phyloP scores from a whole-genome alignment of 2,888 invertebrate genomes.

The Spilosoma lubricipeda region DNA sequence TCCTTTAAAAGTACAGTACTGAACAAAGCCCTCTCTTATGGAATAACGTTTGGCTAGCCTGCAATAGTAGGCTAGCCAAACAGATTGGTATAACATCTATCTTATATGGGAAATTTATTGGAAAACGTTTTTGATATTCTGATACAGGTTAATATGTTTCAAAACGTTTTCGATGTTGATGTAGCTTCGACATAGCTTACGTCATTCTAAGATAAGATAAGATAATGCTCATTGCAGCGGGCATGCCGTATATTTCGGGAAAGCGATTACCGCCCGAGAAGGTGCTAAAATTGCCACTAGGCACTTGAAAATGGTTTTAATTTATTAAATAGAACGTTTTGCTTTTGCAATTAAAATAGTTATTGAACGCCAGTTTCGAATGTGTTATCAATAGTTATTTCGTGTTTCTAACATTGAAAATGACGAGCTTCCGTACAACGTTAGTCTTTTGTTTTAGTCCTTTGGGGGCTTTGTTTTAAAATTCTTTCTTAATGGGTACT shows the following conservation, averaged over 20 bases:
- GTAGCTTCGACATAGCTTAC: not conserved
- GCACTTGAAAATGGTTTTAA: not conserved
- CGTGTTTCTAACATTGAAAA: too few relatives aligned
- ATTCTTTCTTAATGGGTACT: too few relatives aligned
- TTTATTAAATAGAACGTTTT: not conserved
- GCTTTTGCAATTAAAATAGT: too few relatives aligned
- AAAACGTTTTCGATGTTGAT: not conserved
- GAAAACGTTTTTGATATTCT: not conserved
- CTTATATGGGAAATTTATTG: not conserved
- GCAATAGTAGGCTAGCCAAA: too few relatives aligned
- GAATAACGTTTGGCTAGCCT: too few relatives aligned
- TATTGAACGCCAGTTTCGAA: too few relatives aligned
- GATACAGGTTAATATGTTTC: not conserved
- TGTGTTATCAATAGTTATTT: too few relatives aligned
- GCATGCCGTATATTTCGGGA: not conserved
- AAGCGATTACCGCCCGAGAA: not conserved
- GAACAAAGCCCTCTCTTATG: too few relatives aligned
- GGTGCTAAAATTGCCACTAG: not conserved
- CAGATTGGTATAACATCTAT: not conserved
- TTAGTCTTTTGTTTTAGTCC: too few relatives aligned
- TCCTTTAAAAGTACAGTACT: too few relatives aligned
- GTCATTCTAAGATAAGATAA: constrained; percentile 3
- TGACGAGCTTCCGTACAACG: too few relatives aligned
- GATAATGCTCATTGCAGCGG: not conserved
- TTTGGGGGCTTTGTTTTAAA: too few relatives aligned